Base-by-base conservation (phyloP, 2,797 vertebrate species). In the Channallabes apus region DNA sequence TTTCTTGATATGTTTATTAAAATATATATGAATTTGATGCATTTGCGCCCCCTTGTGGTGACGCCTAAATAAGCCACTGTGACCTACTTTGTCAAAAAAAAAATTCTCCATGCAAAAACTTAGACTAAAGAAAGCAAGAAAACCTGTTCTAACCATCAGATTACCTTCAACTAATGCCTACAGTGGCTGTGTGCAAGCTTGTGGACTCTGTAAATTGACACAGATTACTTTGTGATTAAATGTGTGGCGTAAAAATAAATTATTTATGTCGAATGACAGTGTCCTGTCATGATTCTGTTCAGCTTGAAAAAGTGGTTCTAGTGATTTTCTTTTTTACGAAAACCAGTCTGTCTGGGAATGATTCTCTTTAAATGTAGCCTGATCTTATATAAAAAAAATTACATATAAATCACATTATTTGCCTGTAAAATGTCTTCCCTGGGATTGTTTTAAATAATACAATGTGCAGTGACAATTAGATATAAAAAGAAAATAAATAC, bases 351-450 rank as follows among this genome's bases (percentile, higher is more conserved):
- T 15, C 12, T 72, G 11, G 24, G 41, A 46, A 46, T 72, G 14
- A 72, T 46, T 14, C 17, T 27, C 7, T 46, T 73, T 24, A 24
- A 24, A 71, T 24, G 20, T 41, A 73, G 5, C 0, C 11, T 15
- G 41, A 73, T 46, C 2, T 46, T 27, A 29, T 27, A 29, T 58
- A 29, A 77, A 58, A 38, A 1, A 46, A 46, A 46, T 7, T 41
- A 46, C 9, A 11, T 51, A 59, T 38, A 2, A 61, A 92, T 91
- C 92, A 93, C 94, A 89, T 73, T 69, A 93, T 20, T 59, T 86
- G 78, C 76, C 58, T 0, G 24, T 56, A 76, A 76, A 76, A 11
- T 11, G 15, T 4, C 73, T 4, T 56, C 7, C n/a, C 6, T 56
- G 1, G 27, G n/a, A 12, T 76, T 56, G 51, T 27, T 75, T 75